Conservation (phyloP, 2,888 invertebrate species). For the Dendrolimus pini region DNA sequence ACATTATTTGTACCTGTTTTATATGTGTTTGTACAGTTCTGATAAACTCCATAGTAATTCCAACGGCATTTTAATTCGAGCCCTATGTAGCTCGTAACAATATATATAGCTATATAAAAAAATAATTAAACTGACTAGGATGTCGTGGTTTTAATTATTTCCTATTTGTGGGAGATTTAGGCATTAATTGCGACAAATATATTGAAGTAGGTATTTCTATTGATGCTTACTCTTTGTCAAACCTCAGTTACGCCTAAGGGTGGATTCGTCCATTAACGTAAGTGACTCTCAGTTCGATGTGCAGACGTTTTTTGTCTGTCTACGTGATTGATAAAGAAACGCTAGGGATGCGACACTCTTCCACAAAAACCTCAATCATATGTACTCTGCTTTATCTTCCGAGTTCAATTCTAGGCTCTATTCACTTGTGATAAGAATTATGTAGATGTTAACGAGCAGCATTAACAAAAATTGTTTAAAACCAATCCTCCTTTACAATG, state of each 20-base stretch:
- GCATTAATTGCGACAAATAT: too few species aligned
- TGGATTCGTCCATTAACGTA: conserved; percentile 59
- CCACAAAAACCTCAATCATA: conserved; percentile 6
- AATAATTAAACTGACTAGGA: too few species aligned
- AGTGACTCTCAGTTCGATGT: conserved; percentile 68
- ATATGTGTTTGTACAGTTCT: too few species aligned
- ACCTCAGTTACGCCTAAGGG: conserved; percentile 30
- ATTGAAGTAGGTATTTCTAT: too few species aligned
- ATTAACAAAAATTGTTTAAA: not conserved
- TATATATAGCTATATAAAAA: too few species aligned
- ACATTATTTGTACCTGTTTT: too few species aligned
- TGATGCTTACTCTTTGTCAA: conserved; percentile 30
- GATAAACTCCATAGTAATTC: too few species aligned
- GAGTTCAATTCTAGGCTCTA: not conserved
- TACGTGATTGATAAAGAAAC: conserved; percentile 69
- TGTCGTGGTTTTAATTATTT: too few species aligned
- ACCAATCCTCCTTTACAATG: not conserved
- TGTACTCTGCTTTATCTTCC: not conserved
- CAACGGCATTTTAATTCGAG: too few species aligned
- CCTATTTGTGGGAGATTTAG: too few species aligned
- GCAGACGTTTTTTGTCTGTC: conserved; percentile 61
- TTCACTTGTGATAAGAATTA: not conserved
- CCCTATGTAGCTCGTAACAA: too few species aligned
- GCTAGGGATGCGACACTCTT: conserved; percentile 57
- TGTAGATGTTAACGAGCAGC: not conserved